Base-by-base conservation (phyloP, 2,888 invertebrate species). In the Cheilosia pagana region DNA sequence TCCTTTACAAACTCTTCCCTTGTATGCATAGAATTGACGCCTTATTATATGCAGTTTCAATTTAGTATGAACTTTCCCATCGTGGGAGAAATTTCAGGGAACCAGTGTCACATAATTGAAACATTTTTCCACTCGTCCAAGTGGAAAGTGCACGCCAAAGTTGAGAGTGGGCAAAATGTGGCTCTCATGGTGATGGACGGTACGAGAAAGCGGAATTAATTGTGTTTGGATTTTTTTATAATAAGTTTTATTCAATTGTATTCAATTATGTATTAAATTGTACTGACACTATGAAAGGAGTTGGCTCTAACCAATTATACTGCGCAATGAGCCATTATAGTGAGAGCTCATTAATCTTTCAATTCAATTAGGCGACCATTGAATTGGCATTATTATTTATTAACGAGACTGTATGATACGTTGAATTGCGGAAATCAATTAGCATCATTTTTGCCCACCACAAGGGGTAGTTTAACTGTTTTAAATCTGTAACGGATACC, bases 61-160 rank as follows among this genome's bases (percentile, higher is more conserved):
- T 28, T 8, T 21, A 14, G 16, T 8, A 4, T 60, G 59, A 59
- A 59, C 43, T 10, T 4, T 28, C 3, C 25, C 6, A 45, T 3
- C 5, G 3, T n/a, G 25, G 8, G 19, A 45, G 3, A 19, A 31
- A 63, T 14, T 31, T 31, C 21, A 16, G 19, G n/a, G 53, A 63
- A 63, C 31, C 45, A 57, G 50, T 63, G 71, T 57, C 63, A 50
- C 62, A 39, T 63, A 63, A 63, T 70, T 39, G 71, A 41, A 28
- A 45, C 39, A 62, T 70, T 77, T 68, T 70, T 71, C 71, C 57
- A 71, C 71, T 78, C 48, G 48, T 35, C 50, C 63, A 63, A 78
- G 71, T 57, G 57, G 71, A 71, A 78, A 65, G 57, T 63, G 41
- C 57, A 78, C 35, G 35, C 23, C 35, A 77, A 67, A 67, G 35